Base-by-base conservation (phyloP, 1,140 invertebrate genomes). In the Drosophila prosaltans region DNA sequence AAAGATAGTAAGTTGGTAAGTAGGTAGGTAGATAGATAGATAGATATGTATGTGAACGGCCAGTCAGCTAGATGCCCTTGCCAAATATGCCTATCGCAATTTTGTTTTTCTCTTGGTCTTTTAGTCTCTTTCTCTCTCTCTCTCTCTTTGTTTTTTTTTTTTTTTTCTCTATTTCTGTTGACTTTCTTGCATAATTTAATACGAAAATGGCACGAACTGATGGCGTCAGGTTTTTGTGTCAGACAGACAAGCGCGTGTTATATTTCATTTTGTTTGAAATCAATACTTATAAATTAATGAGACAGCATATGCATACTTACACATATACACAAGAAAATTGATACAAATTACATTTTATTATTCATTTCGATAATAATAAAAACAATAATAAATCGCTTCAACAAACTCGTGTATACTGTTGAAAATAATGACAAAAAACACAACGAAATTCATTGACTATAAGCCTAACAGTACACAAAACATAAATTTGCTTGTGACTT, bases 151-250 rank as follows among this genome's bases (percentile, higher is more conserved):
- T 3, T 30, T 3, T 30, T 30, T 30, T 30, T 30, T 1, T 30
- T 30, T 30, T 36, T 36, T 36, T 7, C 60, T 21, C 41, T 43
- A 30, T 70, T 76, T n/a, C 57, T 64, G 26, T 65, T 51, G 48
- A 28, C 40, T 59, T 59, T 64, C 43, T 45, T 78, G 75, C 63
- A 78, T 78, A 76, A 78, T 78, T 78, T 78, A 78, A 63, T 67
- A 72, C 69, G 21, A 64, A 78, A 78, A 78, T 72, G 75, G 74
- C 40, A 59, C 61, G 58, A 45, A 69, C 40, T 43, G 32, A 16
- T 60, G 30, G 36, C 43, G 59, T 78, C 74, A 58, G 57, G 74
- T 66, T 71, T 51, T 48, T 30, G 21, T 10, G 21, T 10, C 45
- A 61, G 59, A 43, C 39, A n/a, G 3, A 21, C 32, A 28, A 36